Base-by-base conservation (phyloP, 2,113 vertebrate species). In the Lates calcarifer region DNA sequence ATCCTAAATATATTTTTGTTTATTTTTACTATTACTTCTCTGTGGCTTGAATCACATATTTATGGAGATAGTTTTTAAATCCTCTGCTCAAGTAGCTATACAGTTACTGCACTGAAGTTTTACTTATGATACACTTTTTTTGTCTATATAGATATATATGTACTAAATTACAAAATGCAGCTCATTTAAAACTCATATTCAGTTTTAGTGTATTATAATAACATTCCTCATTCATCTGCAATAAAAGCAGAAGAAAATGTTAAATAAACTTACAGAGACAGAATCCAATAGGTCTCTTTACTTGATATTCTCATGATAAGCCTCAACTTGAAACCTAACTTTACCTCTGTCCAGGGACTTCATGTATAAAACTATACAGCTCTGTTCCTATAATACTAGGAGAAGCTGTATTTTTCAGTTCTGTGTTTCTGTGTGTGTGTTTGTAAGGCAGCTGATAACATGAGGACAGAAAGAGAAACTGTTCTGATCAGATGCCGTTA, bases 401-500 rank as follows among this genome's bases (percentile, higher is more conserved):
- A 10, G 20, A 22, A 22, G 20, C 47, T 49, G 20, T 6, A 1
- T 43, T 56, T 57, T 28, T 63, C 43, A 66, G 6, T 35, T 47
- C 17, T 39, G 13, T n/a, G 5, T 43, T 14, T 49, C 20, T 67
- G 37, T 43, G 37, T 58, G 55, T 3, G 37, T 51, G 55, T 5
- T 43, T 56, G 51, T 72, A 62, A 58, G 56, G 47, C 49, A 67
- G 66, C 53, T 58, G 63, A 71, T 70, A 57, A 58, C 5, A 26
- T 41, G 24, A 11, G 55, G 43, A n/a, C 39, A 0, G 14, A 33
- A 33, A 66, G 1, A 53, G n/a, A 45, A 65, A 28, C 47, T 35
- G 3, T 73, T 64, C 45, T 5, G 20, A 53, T 17, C 24, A 28
- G 53, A 45, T 2, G 41, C 22, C 11, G 28, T 24, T 37, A 31